A percentile compares a stretch with the other conserved stretches of the same genome.
Evolutionary conservation across 1,140 invertebrate species (phyloP).

Genomic region (Bilobella aurantiaca): DNA sequence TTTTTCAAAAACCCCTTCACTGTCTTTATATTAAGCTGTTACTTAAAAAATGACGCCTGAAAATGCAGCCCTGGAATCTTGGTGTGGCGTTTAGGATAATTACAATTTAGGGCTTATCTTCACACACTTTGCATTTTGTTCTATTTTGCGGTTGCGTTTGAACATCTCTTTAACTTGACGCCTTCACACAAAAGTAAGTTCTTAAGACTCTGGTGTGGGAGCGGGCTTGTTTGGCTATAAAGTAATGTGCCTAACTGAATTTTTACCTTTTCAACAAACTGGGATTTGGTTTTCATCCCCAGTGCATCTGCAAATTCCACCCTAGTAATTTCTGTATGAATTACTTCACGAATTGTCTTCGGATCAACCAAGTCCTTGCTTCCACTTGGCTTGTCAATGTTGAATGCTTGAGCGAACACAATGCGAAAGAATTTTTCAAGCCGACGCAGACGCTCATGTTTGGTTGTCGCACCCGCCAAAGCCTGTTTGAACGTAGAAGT

Average conservation of each 20-base stretch:
- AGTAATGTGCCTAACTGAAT: neutral
- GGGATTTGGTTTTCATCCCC: conserved; percentile 46
- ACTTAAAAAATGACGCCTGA: too few species aligned
- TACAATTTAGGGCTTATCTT: too few species aligned
- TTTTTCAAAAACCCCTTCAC: too few species aligned
- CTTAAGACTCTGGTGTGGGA: too few species aligned
- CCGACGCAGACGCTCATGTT: conserved; percentile 41
- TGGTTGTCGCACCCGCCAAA: conserved; percentile 41
- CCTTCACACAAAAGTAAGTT: too few species aligned
- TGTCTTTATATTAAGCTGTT: too few species aligned
- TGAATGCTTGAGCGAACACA: conserved; percentile 44
- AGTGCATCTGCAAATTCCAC: conserved; percentile 53
- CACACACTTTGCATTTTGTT: too few species aligned
- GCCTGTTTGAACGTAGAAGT: conserved; percentile 36
- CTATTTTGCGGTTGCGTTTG: too few species aligned
- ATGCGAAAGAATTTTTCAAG: conserved; percentile 48
- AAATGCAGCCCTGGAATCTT: too few species aligned
- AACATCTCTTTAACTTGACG: too few species aligned
- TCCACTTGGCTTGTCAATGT: conserved; percentile 41
- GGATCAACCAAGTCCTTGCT: conserved; percentile 41
- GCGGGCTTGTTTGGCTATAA: neutral
- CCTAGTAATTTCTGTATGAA: conserved; percentile 46
- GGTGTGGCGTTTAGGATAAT: too few species aligned
- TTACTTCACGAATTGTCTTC: conserved; percentile 42
- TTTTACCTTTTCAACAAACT: conserved; percentile 47